A percentile compares a stretch with the other conserved stretches of the same genome.
These are phyloP conservation scores for Erebia palarica DNA, from an alignment of 2,888 invertebrate genomes.

Conservation along the genomic window DNA sequence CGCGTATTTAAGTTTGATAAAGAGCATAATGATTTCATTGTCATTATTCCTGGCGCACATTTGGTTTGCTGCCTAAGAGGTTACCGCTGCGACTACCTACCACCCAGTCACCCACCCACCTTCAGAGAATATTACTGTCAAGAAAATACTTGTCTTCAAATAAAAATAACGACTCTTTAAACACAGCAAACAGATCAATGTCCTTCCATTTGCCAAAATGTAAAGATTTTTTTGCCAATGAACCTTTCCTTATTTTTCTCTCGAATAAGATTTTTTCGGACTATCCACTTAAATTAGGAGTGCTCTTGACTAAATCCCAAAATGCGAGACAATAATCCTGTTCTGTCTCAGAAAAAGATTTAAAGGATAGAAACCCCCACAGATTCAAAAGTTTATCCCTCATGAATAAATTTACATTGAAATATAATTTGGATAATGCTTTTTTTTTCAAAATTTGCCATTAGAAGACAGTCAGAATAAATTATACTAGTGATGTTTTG, in stretches of 20 bases:
- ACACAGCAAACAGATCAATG: too few relatives aligned
- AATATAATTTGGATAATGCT: constrained; percentile 14
- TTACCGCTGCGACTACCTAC: too few relatives aligned
- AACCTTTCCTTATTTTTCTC: neutral
- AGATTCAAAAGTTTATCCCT: constrained; percentile 24
- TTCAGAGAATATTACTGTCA: too few relatives aligned
- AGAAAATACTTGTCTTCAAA: too few relatives aligned
- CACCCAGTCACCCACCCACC: too few relatives aligned
- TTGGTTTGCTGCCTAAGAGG: too few relatives aligned
- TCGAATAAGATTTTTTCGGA: constrained; percentile 2
- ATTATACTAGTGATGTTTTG: neutral
- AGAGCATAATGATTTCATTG: too few relatives aligned
- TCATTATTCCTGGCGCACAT: too few relatives aligned
- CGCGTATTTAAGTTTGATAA: too few relatives aligned
- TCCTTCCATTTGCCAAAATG: too few relatives aligned
- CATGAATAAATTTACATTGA: constrained; percentile 27
- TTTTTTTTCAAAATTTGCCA: neutral
- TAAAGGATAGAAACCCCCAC: constrained; percentile 17
- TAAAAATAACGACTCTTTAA: too few relatives aligned
- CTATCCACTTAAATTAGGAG: constrained; percentile 19
- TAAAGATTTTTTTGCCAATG: constrained; percentile 35
- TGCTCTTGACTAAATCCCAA: constrained; percentile 24
- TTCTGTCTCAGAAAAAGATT: constrained; percentile 23
- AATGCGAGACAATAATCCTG: constrained; percentile 23
- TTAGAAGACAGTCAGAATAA: neutral